Evolutionary conservation across 2,888 invertebrate genomes (phyloP), one percentile per base, ranked within the genome.

Genomic region (Nemapogon koenigi): DNA sequence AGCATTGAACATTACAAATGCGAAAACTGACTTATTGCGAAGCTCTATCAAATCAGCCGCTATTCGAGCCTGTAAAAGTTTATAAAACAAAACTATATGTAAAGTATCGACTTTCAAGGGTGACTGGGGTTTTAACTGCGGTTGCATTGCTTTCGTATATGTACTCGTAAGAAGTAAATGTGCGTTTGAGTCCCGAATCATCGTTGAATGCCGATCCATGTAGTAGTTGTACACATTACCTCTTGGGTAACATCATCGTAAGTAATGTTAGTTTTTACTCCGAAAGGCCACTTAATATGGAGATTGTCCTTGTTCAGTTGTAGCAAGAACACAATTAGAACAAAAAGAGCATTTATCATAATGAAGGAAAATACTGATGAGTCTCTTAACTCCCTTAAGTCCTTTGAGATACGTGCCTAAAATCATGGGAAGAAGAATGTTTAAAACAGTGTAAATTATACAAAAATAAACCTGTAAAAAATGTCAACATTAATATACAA

Each of bases 1-100:
- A 76, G 97, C 94, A 88, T 98, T 99, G 86, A 97, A 91, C 97
- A 98, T 97, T 83, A 97, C 91, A 88, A 97, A 97, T 68, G 93
- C 94, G 81, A 96, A 95, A 63, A 95, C 94, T 61, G 94, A 93
- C 79, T 96, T 95, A 87, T 97, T 97, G 65, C 97, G 86, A 65
- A 97, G 88, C 68, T 96, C 96, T 68, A 92, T 86, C 75, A 98
- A 85, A 78, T 96, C 95, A 59, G 83, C 82, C 61, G 93, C 93
- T 62, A 94, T 90, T 68, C 93, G 86, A 67, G 87, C 91, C 92
- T 94, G 85, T 75, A 83, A 84, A 72, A 69, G 61, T 62, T 63
- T 61, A 73, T 63, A 79, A 73, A 71, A 69, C 53, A 69, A 60
- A 57, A 57, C 53, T 58, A 46, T 67, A 64, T 61, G 62, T 51